Evolutionary conservation across 2,113 vertebrate genomes (phyloP), one percentile per base, ranked within the genome.

Genomic region (Uropsilus gracilis): DNA sequence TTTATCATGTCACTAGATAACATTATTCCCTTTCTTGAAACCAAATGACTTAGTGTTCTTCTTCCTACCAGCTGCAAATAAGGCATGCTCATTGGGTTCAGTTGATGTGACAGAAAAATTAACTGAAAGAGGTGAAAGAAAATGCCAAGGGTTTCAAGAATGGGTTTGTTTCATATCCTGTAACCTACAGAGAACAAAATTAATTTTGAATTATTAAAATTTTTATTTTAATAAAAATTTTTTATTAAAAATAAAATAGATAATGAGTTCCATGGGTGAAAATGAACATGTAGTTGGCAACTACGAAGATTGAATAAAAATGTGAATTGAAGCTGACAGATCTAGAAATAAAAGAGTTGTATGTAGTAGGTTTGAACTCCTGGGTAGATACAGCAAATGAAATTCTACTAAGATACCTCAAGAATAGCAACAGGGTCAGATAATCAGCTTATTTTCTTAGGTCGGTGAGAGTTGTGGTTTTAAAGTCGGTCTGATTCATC

Each of bases 61-160:
- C 55, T 75, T 39, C 55, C 5, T 66, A 88, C 16, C 26, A 73
- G 26, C 82, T 94, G 92, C 44, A 89, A 61, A 81, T 48, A 84
- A 90, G 71, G n/a, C 26, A 80, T 94, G 77, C 12, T 28, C 28
- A 61, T 1, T 73, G 53, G 82, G 8, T 16, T 94, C 24, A 83
- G 76, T 13, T 59, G 78, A 28, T 32, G 37, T 59, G 63, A 90
- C 26, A 92, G 55, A 37, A 86, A 94, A 34, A 69, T 28, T n/a
- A 90, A 61, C 64, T 50, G 6, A 53, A 81, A 84, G 57, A 89
- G 8, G 83, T 42, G 24, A 48, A 26, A 61, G 80, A 82, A 91
- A 90, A 86, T 83, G 69, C 9, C 44, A 90, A 11, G 8, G 20
- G 61, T 92, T 95, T 77, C n/a, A 92, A 93, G 66, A 88, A 48